Evolutionary conservation across 2,888 invertebrate genomes (phyloP).

Genomic region (Drosophila anceps): DNA sequence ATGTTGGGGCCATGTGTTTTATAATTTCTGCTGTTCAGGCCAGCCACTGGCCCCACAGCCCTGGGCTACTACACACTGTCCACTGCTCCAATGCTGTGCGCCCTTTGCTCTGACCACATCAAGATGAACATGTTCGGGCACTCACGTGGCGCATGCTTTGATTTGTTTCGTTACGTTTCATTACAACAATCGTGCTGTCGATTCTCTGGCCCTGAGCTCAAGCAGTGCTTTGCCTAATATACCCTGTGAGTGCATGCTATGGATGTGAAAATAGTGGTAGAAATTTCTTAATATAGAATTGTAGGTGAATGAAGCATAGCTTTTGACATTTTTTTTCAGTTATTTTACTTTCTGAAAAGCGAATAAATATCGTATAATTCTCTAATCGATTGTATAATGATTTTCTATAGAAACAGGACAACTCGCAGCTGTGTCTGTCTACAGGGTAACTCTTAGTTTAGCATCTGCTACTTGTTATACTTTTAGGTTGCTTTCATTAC

Average conservation of each 20-base stretch:
- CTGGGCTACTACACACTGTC: constrained; percentile 5
- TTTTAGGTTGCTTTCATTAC: constrained; percentile 40
- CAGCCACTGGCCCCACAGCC: constrained; percentile 26
- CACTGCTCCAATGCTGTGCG: constrained; percentile 1
- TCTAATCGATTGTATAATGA: too few species aligned
- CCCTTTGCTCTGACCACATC: constrained; percentile 30
- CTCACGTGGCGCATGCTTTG: constrained; percentile 79
- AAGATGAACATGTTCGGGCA: constrained; percentile 70
- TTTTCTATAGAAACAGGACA: not conserved
- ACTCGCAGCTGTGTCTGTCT: too few species aligned
- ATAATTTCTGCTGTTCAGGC: constrained; percentile 59
- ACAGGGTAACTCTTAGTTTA: not conserved
- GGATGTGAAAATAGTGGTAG: not conserved
- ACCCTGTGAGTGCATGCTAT: not conserved
- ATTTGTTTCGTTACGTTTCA: constrained; percentile 79
- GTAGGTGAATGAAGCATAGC: too few species aligned
- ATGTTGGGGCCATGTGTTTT: constrained; percentile 55
- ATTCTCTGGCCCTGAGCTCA: constrained; percentile 11
- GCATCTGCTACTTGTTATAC: too few species aligned
- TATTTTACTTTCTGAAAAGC: not conserved
- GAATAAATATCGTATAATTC: not conserved
- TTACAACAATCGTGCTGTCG: constrained; percentile 68
- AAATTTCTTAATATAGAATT: too few species aligned
- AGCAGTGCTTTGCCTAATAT: constrained; percentile 5
- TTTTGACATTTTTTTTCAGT: too few species aligned